Evolutionary conservation across 1,140 invertebrate species (phyloP).

Genomic region (Cydia splendana): DNA sequence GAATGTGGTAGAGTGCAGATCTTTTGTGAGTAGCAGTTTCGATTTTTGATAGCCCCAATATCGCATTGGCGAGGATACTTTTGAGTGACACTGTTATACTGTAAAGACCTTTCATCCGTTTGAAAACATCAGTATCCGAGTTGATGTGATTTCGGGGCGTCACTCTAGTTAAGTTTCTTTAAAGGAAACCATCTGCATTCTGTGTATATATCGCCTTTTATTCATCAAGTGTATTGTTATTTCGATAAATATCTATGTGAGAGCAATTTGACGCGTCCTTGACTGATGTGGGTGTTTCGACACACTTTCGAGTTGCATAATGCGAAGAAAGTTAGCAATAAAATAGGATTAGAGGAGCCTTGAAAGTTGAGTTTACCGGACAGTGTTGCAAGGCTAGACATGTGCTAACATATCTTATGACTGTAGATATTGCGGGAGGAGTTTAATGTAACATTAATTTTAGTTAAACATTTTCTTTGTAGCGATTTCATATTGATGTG

Average conservation of each 20-base stretch:
- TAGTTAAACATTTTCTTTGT: slow-evolving; percentile 76
- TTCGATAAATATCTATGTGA: slow-evolving; percentile 34
- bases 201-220: slow-evolving; percentile 55
- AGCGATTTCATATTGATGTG: slow-evolving; percentile 73
- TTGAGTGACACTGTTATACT: background rate
- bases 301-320: slow-evolving; percentile 51
- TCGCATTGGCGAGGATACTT: background rate
- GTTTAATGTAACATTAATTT: slow-evolving; percentile 69
- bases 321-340: slow-evolving; percentile 64
- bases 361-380: slow-evolving; percentile 49
- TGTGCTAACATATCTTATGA: slow-evolving; percentile 74
- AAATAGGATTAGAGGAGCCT: slow-evolving; percentile 62
- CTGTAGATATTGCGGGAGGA: slow-evolving; percentile 60
- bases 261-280: slow-evolving; percentile 26
- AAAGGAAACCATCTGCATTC: slow-evolving; percentile 45
- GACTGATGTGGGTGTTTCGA: slow-evolving; percentile 22
- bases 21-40: background rate
- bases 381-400: slow-evolving; percentile 49
- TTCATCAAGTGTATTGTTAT: slow-evolving; percentile 38
- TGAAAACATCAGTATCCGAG: background rate
- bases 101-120: background rate
- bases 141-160: slow-evolving; percentile 9
- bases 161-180: background rate
- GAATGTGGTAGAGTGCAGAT: slow-evolving; percentile 17
- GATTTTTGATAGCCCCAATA: background rate